Conservation (phyloP, 2,797 vertebrate genomes). For the Nannoperca australis region DNA sequence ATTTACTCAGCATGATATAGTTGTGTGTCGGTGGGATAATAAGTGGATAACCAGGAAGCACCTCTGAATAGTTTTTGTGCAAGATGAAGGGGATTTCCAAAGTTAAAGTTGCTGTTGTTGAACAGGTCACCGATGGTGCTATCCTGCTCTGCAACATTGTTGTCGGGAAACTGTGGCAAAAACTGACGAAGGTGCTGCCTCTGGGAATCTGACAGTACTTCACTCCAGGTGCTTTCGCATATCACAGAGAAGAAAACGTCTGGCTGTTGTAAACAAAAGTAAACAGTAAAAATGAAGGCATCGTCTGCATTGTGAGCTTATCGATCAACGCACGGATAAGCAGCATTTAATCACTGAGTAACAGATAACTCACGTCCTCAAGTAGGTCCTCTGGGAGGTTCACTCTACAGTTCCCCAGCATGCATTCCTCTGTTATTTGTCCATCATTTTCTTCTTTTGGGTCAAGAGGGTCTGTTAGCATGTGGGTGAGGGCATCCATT, state of each 20-base stretch:
- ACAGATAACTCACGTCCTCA: conserved; percentile 90
- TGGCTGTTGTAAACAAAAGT: conserved; percentile 83
- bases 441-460: conserved; percentile 87
- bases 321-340: neutral
- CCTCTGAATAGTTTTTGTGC: conserved; percentile 96
- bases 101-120: conserved; percentile 91
- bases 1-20: neutral
- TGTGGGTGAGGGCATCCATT: conserved; percentile 94
- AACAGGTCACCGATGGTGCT: conserved; percentile 89
- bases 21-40: neutral
- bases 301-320: neutral
- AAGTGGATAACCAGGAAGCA: conserved; percentile 55
- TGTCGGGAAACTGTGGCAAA: conserved; percentile 91
- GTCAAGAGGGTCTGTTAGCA: conserved; percentile 93
- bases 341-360: neutral
- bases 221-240: conserved; percentile 93
- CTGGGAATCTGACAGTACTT: conserved; percentile 92
- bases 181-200: conserved; percentile 92
- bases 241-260: conserved; percentile 97
- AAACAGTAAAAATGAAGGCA: neutral
- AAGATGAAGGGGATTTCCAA: conserved; percentile 94
- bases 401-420: conserved; percentile 91
- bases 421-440: conserved; percentile 94
- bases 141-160: conserved; percentile 86
- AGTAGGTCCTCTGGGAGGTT: conserved; percentile 94